A percentile compares a stretch with the other conserved stretches of the same genome.
Conservation (phyloP, 2,113 vertebrate species). For the Nestor notabilis region DNA sequence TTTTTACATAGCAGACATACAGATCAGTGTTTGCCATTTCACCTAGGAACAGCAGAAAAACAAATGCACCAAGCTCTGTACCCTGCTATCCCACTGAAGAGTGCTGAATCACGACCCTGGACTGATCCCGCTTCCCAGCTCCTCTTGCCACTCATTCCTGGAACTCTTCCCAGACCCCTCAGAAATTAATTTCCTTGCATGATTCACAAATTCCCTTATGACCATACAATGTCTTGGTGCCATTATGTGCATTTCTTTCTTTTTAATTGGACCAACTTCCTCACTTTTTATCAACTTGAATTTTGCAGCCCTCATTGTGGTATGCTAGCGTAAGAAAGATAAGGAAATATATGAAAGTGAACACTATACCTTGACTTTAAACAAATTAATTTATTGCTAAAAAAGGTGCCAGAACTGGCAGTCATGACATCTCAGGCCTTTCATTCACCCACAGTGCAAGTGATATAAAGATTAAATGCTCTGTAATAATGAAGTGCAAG, state of each 20-base stretch:
- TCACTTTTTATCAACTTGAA: neutral
- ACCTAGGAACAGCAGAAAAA: neutral
- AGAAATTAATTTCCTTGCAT: neutral
- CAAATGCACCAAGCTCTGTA: neutral
- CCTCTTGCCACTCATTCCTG: neutral
- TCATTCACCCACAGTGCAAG: neutral
- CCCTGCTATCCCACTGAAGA: slow-evolving; percentile 11
- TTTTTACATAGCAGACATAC: neutral
- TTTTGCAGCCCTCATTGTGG: neutral
- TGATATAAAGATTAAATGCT: neutral
- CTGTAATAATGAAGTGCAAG: neutral
- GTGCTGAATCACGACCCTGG: neutral
- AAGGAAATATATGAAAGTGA: neutral
- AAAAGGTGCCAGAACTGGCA: neutral
- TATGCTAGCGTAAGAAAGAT: neutral
- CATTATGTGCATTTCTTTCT: neutral
- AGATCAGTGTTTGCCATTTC: neutral
- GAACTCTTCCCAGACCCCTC: neutral
- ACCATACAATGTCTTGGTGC: neutral
- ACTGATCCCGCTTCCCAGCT: neutral
- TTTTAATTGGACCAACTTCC: neutral
- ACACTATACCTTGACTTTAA: neutral
- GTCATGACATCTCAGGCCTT: neutral
- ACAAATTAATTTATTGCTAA: neutral
- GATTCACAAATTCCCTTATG: neutral